phyloP scores from a whole-genome alignment of 1,140 invertebrate genomes.

The Hormaphis cornu region DNA sequence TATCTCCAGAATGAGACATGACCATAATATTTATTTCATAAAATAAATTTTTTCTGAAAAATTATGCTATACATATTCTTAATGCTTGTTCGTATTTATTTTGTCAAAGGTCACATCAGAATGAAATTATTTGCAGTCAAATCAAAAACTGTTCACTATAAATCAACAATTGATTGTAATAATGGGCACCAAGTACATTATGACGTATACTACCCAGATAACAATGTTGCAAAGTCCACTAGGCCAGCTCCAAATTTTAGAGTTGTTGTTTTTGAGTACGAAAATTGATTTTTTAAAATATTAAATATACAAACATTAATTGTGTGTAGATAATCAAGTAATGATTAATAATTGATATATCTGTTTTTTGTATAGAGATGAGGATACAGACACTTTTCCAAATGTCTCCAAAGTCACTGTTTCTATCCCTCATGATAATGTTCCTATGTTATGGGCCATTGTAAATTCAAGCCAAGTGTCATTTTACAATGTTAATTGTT shows the following conservation, averaged over 20 bases:
- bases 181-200: background rate
- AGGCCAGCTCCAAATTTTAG: background rate
- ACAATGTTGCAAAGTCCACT: background rate
- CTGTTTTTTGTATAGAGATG: background rate
- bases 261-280: constrained; percentile 16
- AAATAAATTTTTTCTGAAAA: too few species aligned
- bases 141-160: background rate
- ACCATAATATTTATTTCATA: too few species aligned
- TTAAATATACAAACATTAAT: background rate
- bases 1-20: too few species aligned
- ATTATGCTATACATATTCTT: too few species aligned
- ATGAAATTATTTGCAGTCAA: constrained; percentile 7
- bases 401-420: background rate
- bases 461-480: constrained; percentile 13
- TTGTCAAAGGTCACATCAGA: background rate
- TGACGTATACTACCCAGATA: constrained; percentile 16
- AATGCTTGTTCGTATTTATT: too few species aligned
- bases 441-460: constrained; percentile 10
- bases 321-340: too few species aligned
- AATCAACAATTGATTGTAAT: background rate
- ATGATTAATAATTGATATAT: too few species aligned
- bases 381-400: background rate
- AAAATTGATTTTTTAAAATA: background rate
- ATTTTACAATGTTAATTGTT: constrained; percentile 10
- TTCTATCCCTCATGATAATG: background rate